Evolutionary conservation across 92 coral and sea anemone genomes (phyloP).

Genomic region (Phenganax stokvisi): DNA sequence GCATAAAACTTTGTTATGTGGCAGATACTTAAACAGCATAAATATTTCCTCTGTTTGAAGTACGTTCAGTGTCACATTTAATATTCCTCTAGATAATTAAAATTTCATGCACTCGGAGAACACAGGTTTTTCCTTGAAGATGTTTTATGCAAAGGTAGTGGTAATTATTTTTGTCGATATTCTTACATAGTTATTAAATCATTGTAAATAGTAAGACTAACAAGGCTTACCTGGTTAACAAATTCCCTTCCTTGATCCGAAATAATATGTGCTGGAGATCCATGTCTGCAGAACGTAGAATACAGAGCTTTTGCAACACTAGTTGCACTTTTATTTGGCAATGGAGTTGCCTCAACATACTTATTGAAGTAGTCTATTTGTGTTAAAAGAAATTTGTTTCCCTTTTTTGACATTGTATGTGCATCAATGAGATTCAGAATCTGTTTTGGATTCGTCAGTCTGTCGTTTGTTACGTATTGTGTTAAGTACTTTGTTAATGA

Average conservation of each 20-base stretch:
- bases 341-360: constrained; percentile 39
- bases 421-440: constrained; percentile 40
- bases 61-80: too few relatives aligned
- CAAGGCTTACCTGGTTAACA: constrained; percentile 35
- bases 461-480: constrained; percentile 41
- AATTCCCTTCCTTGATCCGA: constrained; percentile 42
- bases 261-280: constrained; percentile 41
- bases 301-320: constrained; percentile 42
- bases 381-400: constrained; percentile 46
- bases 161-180: too few relatives aligned
- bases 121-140: too few relatives aligned
- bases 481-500: too few relatives aligned
- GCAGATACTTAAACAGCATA: too few relatives aligned
- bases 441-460: constrained; percentile 24
- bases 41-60: too few relatives aligned
- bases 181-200: too few relatives aligned
- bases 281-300: constrained; percentile 25
- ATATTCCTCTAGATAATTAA: too few relatives aligned
- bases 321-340: constrained; percentile 30
- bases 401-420: constrained; percentile 12
- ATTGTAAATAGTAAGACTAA: too few relatives aligned
- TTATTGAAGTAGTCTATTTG: constrained; percentile 59
- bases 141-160: too few relatives aligned
- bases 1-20: too few relatives aligned
- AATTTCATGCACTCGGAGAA: too few relatives aligned